Evolutionary conservation across 1,140 invertebrate genomes (phyloP), one percentile per base, ranked within the genome.

Genomic region (Orius insidiosus): DNA sequence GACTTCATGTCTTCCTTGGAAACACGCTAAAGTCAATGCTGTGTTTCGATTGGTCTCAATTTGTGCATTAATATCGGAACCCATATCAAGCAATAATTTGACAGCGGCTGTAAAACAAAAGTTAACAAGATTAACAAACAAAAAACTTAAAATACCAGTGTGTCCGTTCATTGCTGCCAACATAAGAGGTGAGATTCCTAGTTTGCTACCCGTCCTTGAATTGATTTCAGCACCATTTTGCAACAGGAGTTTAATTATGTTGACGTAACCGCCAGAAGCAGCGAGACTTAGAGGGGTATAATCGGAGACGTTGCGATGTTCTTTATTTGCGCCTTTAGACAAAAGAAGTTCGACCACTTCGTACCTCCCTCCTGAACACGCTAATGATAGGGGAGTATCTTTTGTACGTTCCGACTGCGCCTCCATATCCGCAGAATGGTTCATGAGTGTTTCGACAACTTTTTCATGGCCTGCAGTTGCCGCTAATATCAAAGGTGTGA

Each of bases 1-100:
- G 24, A 98, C 95, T 64, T 99, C 95, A 62, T 95, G 88, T 46
- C 95, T 75, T 52, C 95, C 95, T 78, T 99, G 95, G 66, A 98
- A 99, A 63, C 96, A 99, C 4, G 96, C 96, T 34, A 99, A 70
- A 7, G 96, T 99, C 42, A 99, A 68, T 4, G 96, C 96, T 9
- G 96, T 99, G 63, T 99, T 99, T 36, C 93, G 70, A 65, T 99
- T 99, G 2, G 96, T 99, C 66, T 99, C 96, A 56, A 99, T 99
- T 70, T 98, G 89, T 44, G 95, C 94, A 71, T 99, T 98, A 50
- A 99, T 98, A 63, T 99, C 96, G 60, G 89, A 94, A 45, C 94
- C 94, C 78, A 89, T 93, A 61, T 98, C 94, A 41, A 99, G 66
- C 11, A 99, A 68, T 40, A 98, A 66, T 58, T 83, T 80, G 9